Conservation (phyloP, 2,888 invertebrate species). For the Noctua fimbriata region DNA sequence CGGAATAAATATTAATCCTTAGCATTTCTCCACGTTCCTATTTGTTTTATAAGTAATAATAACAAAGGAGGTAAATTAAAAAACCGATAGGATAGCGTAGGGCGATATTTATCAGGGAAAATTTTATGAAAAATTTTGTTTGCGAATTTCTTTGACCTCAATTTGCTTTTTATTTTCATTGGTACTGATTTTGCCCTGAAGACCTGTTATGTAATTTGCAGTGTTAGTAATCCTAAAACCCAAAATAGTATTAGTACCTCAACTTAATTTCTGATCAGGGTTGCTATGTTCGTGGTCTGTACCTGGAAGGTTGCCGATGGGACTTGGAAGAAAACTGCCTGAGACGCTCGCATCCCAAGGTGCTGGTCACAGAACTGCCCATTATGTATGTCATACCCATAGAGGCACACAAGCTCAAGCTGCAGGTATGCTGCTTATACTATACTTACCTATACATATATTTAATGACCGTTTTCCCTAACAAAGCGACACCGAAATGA, state of each 20-base stretch:
- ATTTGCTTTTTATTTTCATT: too few relatives aligned
- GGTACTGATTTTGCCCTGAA: too few relatives aligned
- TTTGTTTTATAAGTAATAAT: too few relatives aligned
- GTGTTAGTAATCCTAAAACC: not conserved
- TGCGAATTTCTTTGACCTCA: too few relatives aligned
- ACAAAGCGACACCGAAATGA: not conserved
- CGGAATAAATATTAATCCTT: too few relatives aligned
- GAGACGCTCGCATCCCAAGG: slow-evolving; percentile 94
- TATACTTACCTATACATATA: not conserved
- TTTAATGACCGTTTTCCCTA: not conserved
- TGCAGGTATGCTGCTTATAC: slow-evolving; percentile 90
- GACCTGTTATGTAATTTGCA: not conserved
- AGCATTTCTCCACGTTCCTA: too few relatives aligned
- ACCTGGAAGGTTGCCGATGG: slow-evolving; percentile 97
- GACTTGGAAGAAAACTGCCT: slow-evolving; percentile 93
- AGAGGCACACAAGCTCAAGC: slow-evolving; percentile 95
- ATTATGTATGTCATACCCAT: slow-evolving; percentile 96
- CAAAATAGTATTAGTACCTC: not conserved
- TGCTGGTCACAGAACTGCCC: slow-evolving; percentile 96
- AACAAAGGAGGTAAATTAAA: too few relatives aligned
- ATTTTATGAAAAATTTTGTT: too few relatives aligned
- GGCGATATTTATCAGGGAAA: too few relatives aligned
- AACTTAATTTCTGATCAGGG: slow-evolving; percentile 88
- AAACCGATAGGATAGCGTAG: too few relatives aligned
- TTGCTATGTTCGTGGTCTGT: slow-evolving; percentile 94